Conservation (phyloP, 2,113 vertebrate genomes). For the Stegostoma tigrinum region DNA sequence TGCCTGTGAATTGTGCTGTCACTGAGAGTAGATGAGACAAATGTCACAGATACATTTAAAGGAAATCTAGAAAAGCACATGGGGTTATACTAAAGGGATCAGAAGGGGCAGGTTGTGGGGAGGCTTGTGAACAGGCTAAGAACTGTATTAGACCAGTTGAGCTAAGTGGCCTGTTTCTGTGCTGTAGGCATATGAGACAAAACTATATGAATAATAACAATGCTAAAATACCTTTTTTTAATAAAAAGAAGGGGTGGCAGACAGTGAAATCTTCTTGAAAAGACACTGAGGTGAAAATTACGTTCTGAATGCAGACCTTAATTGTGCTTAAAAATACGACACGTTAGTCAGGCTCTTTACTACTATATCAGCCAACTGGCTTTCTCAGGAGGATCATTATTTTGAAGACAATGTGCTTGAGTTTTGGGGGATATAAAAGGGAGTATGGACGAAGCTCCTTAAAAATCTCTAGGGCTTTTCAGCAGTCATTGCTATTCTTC, state of each 20-base stretch:
- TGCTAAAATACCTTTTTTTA: neutral
- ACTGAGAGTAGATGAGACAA: neutral
- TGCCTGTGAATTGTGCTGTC: neutral
- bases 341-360: slow-evolving; percentile 7
- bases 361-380: neutral
- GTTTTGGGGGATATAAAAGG: slow-evolving; percentile 20
- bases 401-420: slow-evolving; percentile 16
- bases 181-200: neutral
- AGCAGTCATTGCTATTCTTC: slow-evolving; percentile 7
- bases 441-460: slow-evolving; percentile 7
- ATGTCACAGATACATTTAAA: neutral
- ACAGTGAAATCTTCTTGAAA: neutral
- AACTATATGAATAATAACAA: neutral
- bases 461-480: slow-evolving; percentile 28
- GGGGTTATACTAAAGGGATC: neutral
- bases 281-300: neutral
- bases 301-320: slow-evolving; percentile 17
- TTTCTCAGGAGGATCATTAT: slow-evolving; percentile 33
- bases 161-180: neutral
- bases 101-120: neutral
- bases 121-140: neutral
- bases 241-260: neutral
- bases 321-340: neutral
- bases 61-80: neutral
- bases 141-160: neutral